Evolutionary conservation across 2,113 vertebrate genomes (phyloP).

Genomic region (Datnioides undecimradiatus): DNA sequence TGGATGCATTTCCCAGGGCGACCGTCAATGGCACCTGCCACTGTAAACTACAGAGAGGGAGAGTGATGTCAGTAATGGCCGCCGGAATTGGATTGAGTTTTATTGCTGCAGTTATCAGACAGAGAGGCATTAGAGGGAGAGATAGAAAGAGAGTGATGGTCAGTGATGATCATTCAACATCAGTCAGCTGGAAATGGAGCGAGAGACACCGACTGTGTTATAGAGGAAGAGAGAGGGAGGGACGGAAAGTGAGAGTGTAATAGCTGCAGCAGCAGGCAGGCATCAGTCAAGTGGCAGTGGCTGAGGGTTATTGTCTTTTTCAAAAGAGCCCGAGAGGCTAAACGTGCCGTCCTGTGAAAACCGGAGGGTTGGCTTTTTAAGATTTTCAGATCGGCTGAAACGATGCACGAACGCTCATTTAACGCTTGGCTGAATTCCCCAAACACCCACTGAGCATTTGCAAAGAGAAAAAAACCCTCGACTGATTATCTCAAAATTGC

Average conservation of each 20-base stretch:
- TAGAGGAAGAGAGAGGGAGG: background rate
- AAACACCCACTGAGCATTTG: background rate
- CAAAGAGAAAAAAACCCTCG: too few species aligned
- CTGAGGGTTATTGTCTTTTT: slow-evolving; percentile 42
- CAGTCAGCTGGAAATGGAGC: slow-evolving; percentile 50
- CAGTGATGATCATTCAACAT: slow-evolving; percentile 28
- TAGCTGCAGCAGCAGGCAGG: slow-evolving; percentile 8
- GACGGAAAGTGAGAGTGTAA: slow-evolving; percentile 25
- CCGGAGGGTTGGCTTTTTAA: background rate
- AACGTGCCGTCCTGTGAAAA: slow-evolving; percentile 3
- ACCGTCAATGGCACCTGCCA: slow-evolving; percentile 97
- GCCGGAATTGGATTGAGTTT: slow-evolving; percentile 34
- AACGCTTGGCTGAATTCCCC: background rate
- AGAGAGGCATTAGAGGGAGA: slow-evolving; percentile 33
- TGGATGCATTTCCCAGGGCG: slow-evolving; percentile 92
- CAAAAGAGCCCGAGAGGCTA: slow-evolving; percentile 15
- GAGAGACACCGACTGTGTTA: slow-evolving; percentile 8
- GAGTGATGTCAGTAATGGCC: slow-evolving; percentile 43
- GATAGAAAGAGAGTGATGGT: slow-evolving; percentile 47
- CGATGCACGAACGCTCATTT: background rate
- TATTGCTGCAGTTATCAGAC: slow-evolving; percentile 55
- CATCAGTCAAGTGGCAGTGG: slow-evolving; percentile 46
- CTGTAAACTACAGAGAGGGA: slow-evolving; percentile 88
- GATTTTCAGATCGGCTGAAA: slow-evolving; percentile 19
- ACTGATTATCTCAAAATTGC: slow-evolving; percentile 15